Evolutionary conservation across 2,888 invertebrate species (phyloP).

Genomic region (Copidosoma aretas): DNA sequence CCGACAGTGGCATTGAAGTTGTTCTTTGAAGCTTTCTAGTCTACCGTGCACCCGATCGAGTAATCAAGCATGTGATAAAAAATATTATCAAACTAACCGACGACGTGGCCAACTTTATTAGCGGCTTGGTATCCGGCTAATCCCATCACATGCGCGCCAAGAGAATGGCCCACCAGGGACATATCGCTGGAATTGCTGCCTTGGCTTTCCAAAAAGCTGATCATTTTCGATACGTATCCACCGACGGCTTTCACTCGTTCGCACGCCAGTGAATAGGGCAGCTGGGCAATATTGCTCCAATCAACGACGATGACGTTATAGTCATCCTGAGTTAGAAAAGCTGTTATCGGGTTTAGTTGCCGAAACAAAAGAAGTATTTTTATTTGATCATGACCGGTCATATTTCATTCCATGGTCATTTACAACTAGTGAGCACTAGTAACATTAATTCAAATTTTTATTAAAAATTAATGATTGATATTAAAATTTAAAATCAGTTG

Average conservation of each 20-base stretch:
- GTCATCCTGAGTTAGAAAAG: slow-evolving; percentile 33
- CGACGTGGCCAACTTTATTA: slow-evolving; percentile 39
- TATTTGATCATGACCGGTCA: no score
- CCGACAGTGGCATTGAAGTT: neutral
- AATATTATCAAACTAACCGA: slow-evolving; percentile 32
- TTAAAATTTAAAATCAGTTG: no score
- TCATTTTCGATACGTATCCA: slow-evolving; percentile 32
- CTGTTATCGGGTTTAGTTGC: slow-evolving; percentile 4
- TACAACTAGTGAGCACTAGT: neutral
- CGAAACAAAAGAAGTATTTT: neutral
- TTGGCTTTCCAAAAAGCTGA: slow-evolving; percentile 30
- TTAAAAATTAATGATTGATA: neutral
- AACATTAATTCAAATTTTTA: neutral
- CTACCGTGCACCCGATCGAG: neutral
- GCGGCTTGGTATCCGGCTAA: slow-evolving; percentile 36
- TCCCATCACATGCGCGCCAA: slow-evolving; percentile 46
- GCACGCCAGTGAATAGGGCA: slow-evolving; percentile 28
- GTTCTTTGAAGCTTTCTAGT: neutral
- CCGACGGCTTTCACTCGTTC: slow-evolving; percentile 34
- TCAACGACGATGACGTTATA: slow-evolving; percentile 44
- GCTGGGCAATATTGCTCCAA: slow-evolving; percentile 39
- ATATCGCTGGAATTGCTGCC: slow-evolving; percentile 31
- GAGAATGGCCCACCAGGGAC: slow-evolving; percentile 44
- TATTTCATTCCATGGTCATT: neutral
- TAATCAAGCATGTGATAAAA: neutral